A percentile compares a stretch with the other conserved stretches of the same genome.
Evolutionary conservation across 2,797 vertebrate species (phyloP).

Genomic region (Microchirus variegatus): DNA sequence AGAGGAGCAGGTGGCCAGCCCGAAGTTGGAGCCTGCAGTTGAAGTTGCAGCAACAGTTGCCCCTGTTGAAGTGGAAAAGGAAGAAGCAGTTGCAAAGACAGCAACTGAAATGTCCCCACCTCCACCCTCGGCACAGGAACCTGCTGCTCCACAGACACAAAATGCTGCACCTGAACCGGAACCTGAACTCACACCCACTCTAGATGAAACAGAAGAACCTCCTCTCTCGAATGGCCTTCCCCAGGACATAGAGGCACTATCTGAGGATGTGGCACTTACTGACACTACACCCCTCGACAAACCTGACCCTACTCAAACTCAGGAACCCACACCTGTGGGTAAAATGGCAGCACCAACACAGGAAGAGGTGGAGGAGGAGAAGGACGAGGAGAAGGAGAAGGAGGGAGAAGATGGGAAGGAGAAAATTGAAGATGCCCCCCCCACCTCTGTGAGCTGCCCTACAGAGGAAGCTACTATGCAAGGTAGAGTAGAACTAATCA

Average conservation of each 20-base stretch:
- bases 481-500: constrained; percentile 74
- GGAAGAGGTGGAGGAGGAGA: constrained; percentile 59
- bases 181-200: constrained; percentile 36
- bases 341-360: constrained; percentile 48
- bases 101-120: constrained; percentile 37
- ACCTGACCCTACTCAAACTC: constrained; percentile 74
- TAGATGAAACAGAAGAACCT: constrained; percentile 78
- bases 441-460: constrained; percentile 50
- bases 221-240: constrained; percentile 86
- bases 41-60: constrained; percentile 24
- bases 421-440: constrained; percentile 73
- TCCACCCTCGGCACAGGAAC: constrained; percentile 37
- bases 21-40: constrained; percentile 21
- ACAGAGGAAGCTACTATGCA: constrained; percentile 84
- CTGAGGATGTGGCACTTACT: constrained; percentile 69
- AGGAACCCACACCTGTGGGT: constrained; percentile 66
- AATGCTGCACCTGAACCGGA: constrained; percentile 58
- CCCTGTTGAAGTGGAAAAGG: constrained; percentile 13
- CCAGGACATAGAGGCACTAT: constrained; percentile 72
- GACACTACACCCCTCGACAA: constrained; percentile 80
- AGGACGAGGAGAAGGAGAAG: constrained; percentile 54
- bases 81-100: constrained; percentile 39
- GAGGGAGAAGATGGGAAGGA: constrained; percentile 67
- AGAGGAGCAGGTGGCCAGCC: constrained; percentile 43
- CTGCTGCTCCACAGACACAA: constrained; percentile 33